Evolutionary conservation across 2,797 vertebrate genomes (phyloP), one percentile per base, ranked within the genome.

Genomic region (Yasuhikotakia modesta): DNA sequence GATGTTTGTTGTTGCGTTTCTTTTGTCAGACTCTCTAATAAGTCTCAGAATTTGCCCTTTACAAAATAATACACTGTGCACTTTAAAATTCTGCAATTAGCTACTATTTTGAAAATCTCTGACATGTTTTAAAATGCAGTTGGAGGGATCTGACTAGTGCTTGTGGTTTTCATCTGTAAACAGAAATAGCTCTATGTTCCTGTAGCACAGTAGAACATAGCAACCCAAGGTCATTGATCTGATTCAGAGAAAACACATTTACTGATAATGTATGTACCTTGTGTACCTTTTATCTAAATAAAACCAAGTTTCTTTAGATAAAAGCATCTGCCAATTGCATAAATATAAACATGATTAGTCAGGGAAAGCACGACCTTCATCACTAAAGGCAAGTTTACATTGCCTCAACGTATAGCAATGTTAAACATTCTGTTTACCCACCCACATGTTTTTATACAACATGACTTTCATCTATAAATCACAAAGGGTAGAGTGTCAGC

Each of bases 1-100:
- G 22, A 60, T 60, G 24, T 27, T 30, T 60, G 57, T 60, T 60
- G 24, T 30, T 60, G 57, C 21, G 27, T 4, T 58, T 58, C 2
- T 55, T 55, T 55, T 4, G 55, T 57, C 55, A 27, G 24, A 24
- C 24, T 60, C 57, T 60, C 6, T 60, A 60, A 27, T 60, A 24
- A 11, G 13, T 30, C 57, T 60, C 57, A 60, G 57, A 30, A 60
- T 60, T 60, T 60, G 22, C 57, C 57, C 57, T 60, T 60, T 60
- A 27, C 57, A 8, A 60, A 60, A 60, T 27, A 60, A 60, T 60
- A 5, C 57, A 30, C 57, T 27, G 57, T 24, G n/a, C n/a, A n/a
- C 35, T 39, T 39, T 6, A 39, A 30, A 60, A 14, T 60, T 60
- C 4, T 30, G 21, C 57, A 60, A 60, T 60, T 60, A 60, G 57